Evolutionary conservation across 2,797 vertebrate species (phyloP), one percentile per base, ranked within the genome.

Genomic region (Muscicapa comitata): DNA sequence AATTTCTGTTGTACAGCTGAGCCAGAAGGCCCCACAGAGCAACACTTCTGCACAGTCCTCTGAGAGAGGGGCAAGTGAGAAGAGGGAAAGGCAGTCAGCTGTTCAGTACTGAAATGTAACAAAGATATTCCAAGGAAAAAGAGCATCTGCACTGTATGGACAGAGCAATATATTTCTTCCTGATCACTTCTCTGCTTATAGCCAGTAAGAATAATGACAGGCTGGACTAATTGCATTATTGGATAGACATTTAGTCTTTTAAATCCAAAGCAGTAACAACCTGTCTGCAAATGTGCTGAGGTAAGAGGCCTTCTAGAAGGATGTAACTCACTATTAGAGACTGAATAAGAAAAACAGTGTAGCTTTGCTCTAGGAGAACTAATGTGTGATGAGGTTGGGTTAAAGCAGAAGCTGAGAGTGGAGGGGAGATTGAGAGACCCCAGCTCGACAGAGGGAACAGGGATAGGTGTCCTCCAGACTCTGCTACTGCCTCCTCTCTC

Each of bases 211-310:
- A 75, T 77, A 88, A 77, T 66, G 87, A 72, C 85, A 86, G 75
- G 54, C 70, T 91, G 58, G 42, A 74, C 93, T 96, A 94, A 95
- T 92, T 89, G 71, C 78, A 68, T 97, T 93, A 94, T 83, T 77
- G 93, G 94, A 93, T 93, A 93, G 95, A 80, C 89, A 82, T 87
- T 87, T 73, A 96, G 95, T 87, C 93, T 91, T 95, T 89, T 80
- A 96, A 94, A 95, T 96, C 91, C 93, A 68, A 86, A 95, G 80
- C 67, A 91, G 78, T 59, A 93, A 82, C 9, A 1, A 93, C 91
- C 84, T 93, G 63, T 51, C 75, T 87, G 86, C 59, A 94, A 63
- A 79, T 1, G 4, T 67, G 86, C 74, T 82, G 84, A 82, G 57
- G 71, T 90, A 91, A 92, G 92, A 81, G 57, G 37, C 67, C 86